Conservation (phyloP, 2,797 vertebrate genomes). For the Sebastes kiyomatsui region DNA sequence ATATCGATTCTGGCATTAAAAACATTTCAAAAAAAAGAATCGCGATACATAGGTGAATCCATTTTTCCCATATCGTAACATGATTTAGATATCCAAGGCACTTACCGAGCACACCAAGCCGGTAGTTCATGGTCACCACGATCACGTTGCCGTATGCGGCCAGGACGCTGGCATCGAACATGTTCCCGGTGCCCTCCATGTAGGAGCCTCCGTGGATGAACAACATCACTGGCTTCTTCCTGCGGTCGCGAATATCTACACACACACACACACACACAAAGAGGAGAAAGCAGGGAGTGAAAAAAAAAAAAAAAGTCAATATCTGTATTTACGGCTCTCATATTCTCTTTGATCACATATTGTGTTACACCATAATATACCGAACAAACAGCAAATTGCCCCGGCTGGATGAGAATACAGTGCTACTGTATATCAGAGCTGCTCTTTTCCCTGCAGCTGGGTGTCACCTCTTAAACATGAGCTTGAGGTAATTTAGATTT, state of each 20-base stretch:
- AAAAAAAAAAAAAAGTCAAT: constrained; percentile 40
- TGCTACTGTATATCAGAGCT: not conserved
- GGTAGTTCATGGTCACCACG: constrained; percentile 95
- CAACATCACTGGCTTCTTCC: constrained; percentile 95
- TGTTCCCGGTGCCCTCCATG: constrained; percentile 96
- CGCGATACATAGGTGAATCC: no score
- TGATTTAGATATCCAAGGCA: not conserved
- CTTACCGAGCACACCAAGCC: constrained; percentile 94
- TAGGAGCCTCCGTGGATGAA: constrained; percentile 97
- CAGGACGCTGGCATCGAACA: constrained; percentile 95
- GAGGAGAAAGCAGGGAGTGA: not conserved
- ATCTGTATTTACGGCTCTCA: constrained; percentile 32
- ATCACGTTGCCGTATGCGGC: constrained; percentile 96
- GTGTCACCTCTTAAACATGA: constrained; percentile 38
- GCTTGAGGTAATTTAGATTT: constrained; percentile 49
- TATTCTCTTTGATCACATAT: constrained; percentile 58
- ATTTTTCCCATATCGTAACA: not conserved
- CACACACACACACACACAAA: constrained; percentile 3
- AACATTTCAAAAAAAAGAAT: rapidly evolving
- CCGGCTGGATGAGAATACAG: constrained; percentile 10
- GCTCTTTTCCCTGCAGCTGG: constrained; percentile 29
- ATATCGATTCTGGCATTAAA: no score
- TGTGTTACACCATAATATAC: constrained; percentile 35
- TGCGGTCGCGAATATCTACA: constrained; percentile 92
- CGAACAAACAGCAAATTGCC: constrained; percentile 45